Evolutionary conservation across 2,797 vertebrate genomes (phyloP), one percentile per base, ranked within the genome.

Genomic region (Sebastes aleutianus): DNA sequence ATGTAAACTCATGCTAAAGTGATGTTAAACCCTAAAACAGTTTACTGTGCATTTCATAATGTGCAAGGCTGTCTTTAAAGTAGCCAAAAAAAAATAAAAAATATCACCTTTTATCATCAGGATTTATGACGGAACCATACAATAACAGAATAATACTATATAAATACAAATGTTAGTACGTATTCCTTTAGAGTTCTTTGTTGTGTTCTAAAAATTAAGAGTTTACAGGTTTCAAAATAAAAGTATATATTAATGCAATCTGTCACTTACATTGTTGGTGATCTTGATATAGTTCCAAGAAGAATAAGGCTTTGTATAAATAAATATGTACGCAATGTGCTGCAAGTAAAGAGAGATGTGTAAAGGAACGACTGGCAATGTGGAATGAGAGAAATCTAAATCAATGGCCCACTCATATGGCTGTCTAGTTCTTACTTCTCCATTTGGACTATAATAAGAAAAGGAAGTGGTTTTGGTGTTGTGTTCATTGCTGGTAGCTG

Each of bases 361-460:
- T 70, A 12, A 61, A 47, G 12, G 66, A 75, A 58, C 56, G 24
- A 58, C 53, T 26, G 68, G 4, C 26, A 11, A 24, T 32, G 58
- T 63, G 27, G 14, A 54, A 5, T n/a, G 65, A 68, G n/a, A 31
- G 13, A 58, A 32, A 75, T 70, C 14, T 9, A 72, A 77, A 73
- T 75, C 56, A 50, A 2, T 20, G n/a, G 16, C 54, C 36, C 5
- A 18, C 65, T 64, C 20, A 36, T 69, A 64, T 68, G 13, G 5
- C 47, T 32, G 16, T 32, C 79, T 74, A 16, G 20, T 66, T 88
- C 69, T 86, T 83, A 93, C 91, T 95, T 95, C 93, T 93, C 82
- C 59, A 85, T 93, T 88, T 82, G 47, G 70, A 20, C 74, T 86
- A 90, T 80, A 90, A 85, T 81, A 78, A 86, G 77, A 84, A 61